Percentiles rank a stretch among this genome's conserved stretches.
Conservation (phyloP, 2,797 vertebrate species). For the Coranthus polyacanthus region DNA sequence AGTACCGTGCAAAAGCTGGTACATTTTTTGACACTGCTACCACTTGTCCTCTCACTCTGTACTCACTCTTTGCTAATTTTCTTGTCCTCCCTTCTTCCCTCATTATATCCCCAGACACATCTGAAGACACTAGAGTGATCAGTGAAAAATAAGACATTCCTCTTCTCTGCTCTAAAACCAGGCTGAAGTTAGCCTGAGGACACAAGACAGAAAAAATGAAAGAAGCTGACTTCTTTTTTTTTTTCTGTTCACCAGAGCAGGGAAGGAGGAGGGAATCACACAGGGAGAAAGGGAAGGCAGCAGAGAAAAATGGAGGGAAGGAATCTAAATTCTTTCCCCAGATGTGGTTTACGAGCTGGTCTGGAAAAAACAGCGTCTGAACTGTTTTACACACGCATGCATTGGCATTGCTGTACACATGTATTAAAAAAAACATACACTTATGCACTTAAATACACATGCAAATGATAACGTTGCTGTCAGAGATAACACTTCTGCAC, state of each 20-base stretch:
- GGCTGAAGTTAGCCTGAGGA: slow-evolving; percentile 77
- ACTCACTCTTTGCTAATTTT: slow-evolving; percentile 44
- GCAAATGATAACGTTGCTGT: slow-evolving; percentile 63
- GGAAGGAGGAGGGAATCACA: slow-evolving; percentile 66
- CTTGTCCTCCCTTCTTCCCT: slow-evolving; percentile 28
- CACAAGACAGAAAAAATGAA: slow-evolving; percentile 66
- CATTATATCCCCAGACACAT: slow-evolving; percentile 37
- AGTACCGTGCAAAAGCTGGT: slow-evolving; percentile 53
- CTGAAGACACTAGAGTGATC: slow-evolving; percentile 60
- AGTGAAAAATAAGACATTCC: slow-evolving; percentile 73
- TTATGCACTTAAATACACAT: slow-evolving; percentile 53
- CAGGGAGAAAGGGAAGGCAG: slow-evolving; percentile 61
- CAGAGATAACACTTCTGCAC: slow-evolving; percentile 32
- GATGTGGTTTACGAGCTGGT: slow-evolving; percentile 86
- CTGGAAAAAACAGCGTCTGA: slow-evolving; percentile 82
- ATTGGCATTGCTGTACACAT: slow-evolving; percentile 66
- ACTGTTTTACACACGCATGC: slow-evolving; percentile 78
- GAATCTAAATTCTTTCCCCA: slow-evolving; percentile 86
- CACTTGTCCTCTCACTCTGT: slow-evolving; percentile 27
- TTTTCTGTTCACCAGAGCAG: slow-evolving; percentile 58
- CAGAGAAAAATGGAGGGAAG: slow-evolving; percentile 76
- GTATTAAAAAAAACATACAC: slow-evolving; percentile 45
- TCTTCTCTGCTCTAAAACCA: slow-evolving; percentile 66
- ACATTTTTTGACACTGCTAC: slow-evolving; percentile 31
- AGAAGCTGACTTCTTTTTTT: slow-evolving; percentile 71